Base-by-base conservation (phyloP, 2,888 invertebrate genomes). In the Thera obeliscata region DNA sequence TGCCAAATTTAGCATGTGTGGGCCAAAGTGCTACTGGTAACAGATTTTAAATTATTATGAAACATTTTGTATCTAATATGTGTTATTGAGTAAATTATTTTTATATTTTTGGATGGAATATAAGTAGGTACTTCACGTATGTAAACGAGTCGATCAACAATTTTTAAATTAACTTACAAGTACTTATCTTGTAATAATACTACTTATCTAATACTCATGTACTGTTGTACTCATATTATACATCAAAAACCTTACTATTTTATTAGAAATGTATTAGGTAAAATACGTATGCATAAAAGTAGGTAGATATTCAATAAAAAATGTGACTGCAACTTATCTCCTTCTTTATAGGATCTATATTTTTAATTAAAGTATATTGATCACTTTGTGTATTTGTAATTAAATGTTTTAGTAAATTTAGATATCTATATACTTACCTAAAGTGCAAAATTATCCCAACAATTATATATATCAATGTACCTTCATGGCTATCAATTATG, bases 311-410 rank as follows among this genome's bases (percentile, higher is more conserved):
- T 66, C 41, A 61, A 58, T 61, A 36, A 65, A 64, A 66, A 48
- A 65, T 59, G 65, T 52, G 69, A 69, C 69, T 69, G 65, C 61
- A 61, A 56, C 62, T 61, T 63, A 63, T 41, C 43, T 65, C 49
- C 33, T 56, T 63, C 38, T 49, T 41, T 61, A 58, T 58, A 48
- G 54, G 43, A 56, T 58, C 61, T 68, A 65, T 65, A 69, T 65
- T 69, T 65, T 62, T 55, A 43, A 65, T 56, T 38, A 22, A 52
- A 56, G 62, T 48, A 48, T 58, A 56, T 50, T 46, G 9, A 7
- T 60, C 56, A 60, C 59, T 50, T 33, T 33, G 36, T 35, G 36
- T 52, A 52, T 56, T 41, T 41, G 33, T 41, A 56, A 3, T 8
- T 43, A 22, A 33, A 43, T 43, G 43, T 56, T 43, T 55, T 38